Conservation (phyloP, 2,888 invertebrate genomes). For the Pseudoips prasinana region DNA sequence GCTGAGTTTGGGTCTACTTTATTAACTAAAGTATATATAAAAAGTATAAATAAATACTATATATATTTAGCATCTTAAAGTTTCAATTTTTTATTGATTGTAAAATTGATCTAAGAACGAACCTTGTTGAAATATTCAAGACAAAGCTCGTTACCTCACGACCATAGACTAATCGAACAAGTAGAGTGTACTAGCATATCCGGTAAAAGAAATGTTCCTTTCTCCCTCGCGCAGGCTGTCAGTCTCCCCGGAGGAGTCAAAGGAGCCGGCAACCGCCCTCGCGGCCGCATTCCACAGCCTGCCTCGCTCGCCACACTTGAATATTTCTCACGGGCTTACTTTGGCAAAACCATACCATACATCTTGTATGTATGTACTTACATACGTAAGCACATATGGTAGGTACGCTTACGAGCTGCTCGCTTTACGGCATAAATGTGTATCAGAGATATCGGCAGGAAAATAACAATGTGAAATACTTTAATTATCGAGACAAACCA, state of each 20-base stretch:
- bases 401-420: neutral
- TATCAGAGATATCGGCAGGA: constrained; percentile 15
- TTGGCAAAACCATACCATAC: constrained; percentile 68
- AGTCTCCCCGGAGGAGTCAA: constrained; percentile 71
- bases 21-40: too few relatives aligned
- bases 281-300: constrained; percentile 72
- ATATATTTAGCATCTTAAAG: too few relatives aligned
- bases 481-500: neutral
- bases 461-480: constrained; percentile 7
- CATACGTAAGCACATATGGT: constrained; percentile 25
- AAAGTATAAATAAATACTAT: too few relatives aligned
- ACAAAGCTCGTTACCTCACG: too few relatives aligned
- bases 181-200: too few relatives aligned
- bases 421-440: neutral
- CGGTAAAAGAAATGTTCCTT: constrained; percentile 53
- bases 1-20: too few relatives aligned
- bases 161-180: too few relatives aligned
- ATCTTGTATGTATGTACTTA: constrained; percentile 35
- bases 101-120: too few relatives aligned
- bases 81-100: too few relatives aligned
- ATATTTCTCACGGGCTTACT: constrained; percentile 81
- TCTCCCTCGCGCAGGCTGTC: constrained; percentile 68
- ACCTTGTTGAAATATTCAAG: too few relatives aligned
- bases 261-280: constrained; percentile 78
- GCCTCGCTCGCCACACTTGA: constrained; percentile 67